These are phyloP conservation scores for Scleropages formosus DNA, from an alignment of 2,797 vertebrate genomes.

Conservation along the genomic window DNA sequence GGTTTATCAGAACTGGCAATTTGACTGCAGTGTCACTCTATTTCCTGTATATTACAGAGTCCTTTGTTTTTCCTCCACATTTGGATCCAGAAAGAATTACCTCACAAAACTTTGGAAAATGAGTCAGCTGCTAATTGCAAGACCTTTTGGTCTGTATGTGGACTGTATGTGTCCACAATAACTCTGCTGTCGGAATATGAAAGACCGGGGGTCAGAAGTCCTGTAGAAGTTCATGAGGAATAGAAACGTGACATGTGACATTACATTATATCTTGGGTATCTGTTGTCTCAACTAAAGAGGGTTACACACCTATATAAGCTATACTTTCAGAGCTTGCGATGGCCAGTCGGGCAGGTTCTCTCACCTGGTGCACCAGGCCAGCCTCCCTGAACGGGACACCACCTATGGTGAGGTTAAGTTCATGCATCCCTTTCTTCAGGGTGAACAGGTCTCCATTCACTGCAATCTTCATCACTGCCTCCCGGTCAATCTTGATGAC, in stretches of 20 bases:
- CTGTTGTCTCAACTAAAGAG: background rate
- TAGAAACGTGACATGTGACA: background rate
- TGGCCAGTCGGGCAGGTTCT: background rate
- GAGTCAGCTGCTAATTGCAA: background rate
- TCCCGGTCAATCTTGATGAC: slow-evolving; percentile 92
- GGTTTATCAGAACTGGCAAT: background rate
- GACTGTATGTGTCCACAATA: too few relatives aligned
- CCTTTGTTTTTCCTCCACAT: slow-evolving; percentile 3
- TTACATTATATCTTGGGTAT: too few relatives aligned
- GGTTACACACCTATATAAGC: too few relatives aligned
- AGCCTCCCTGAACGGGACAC: slow-evolving; percentile 85
- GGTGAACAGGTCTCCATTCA: slow-evolving; percentile 86
- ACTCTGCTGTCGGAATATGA: too few relatives aligned
- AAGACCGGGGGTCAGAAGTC: too few relatives aligned
- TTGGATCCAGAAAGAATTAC: background rate
- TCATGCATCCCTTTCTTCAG: slow-evolving; percentile 84
- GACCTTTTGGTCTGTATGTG: background rate
- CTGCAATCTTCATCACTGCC: slow-evolving; percentile 95
- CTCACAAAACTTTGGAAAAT: background rate
- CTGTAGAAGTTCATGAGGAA: background rate
- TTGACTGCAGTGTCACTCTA: background rate
- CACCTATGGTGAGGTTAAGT: slow-evolving; percentile 92
- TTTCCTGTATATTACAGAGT: background rate
- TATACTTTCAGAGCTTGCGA: background rate
- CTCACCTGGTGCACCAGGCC: slow-evolving; percentile 82